Evolutionary conservation across 2,888 invertebrate species (phyloP), one percentile per base, ranked within the genome.

Genomic region (Iphiclides podalirius): DNA sequence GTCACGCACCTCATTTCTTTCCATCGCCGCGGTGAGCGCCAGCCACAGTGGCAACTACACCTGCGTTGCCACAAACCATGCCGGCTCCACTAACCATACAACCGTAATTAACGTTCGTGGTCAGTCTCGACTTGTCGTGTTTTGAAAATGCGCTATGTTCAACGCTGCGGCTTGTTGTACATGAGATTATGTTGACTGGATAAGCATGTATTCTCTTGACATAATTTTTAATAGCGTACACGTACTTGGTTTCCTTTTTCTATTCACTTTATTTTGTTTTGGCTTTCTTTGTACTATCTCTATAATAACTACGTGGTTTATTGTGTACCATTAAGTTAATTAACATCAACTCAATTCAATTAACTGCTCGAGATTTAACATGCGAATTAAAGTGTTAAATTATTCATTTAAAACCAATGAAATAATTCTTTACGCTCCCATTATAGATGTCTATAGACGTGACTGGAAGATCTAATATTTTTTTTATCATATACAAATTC

Each of bases 41-140:
- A 87, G 90, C 52, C 94, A 95, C 73, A 92, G 93, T 55, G 95
- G 95, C 58, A 90, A 91, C 70, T 95, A 94, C 70, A 94, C 93
- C 55, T 95, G 96, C 75, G 90, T 92, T 57, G 95, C 94, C 26
- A 86, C 89, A 56, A 95, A 95, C 85, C 85, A 77, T 63, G 95
- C 94, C 55, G 95, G 95, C 64, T 88, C 83, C 53, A 89, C 91
- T 66, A 92, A 92, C 69, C 91, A 92, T 76, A 90, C 92, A 64
- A 91, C 94, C 90, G 77, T 80, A 72, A 80, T 84, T 72, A 89
- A 89, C 68, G 89, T 89, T 74, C 89, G 88, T 78, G 89, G 89
- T 89, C 79, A 86, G 87, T 87, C 79, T 74, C 54, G 70, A 73
- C 70, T 62, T 33, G 12, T 33, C 8, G 0, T 13, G n/a, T 17